Base-by-base conservation (phyloP, 2,113 vertebrate species). In the Himantopus leucocephalus region DNA sequence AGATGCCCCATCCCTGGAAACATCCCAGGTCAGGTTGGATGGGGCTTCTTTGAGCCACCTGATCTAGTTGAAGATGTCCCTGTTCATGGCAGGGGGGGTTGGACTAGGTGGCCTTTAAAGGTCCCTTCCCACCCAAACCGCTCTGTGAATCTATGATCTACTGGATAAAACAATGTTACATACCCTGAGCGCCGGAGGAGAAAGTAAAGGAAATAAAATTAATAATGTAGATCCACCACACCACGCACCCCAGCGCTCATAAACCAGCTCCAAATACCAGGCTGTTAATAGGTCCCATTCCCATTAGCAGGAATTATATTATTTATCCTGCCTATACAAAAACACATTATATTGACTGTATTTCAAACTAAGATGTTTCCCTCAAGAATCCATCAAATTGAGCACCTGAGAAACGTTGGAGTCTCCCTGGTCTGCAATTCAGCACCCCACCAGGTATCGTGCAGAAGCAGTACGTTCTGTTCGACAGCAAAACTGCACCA, bases 371-470 rank as follows among this genome's bases (percentile, higher is more conserved):
- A 75, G 39, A 19, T 30, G 4, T 67, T 50, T 58, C 62, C 30
- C 43, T 27, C 30, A 23, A 58, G 72, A n/a, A 76, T 30, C 62
- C 43, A 10, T n/a, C 62, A 15, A 41, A 39, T 1, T 3, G 14
- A 48, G 9, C n/a, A 48, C 41, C 23, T 3, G 72, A 67, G 62
- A 22, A 47, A 37, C 4, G 2, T 3, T 15, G 26, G 58, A 34
- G 50, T 27, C 50, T 34, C n/a, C 12, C 60, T 19, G 50, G 17
- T 23, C n/a, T 10, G 4, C 48, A 50, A 20, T 59, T 43, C 62
- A 50, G 30, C 43, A 12, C n/a, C 62, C 30, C 14, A 0, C 8
- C 53, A 30, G 62, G 72, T 24, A 56, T 18, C 4, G 1, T 0
- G 41, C 1, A 3, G 72, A 29, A 85, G n/a, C 8, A 22, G 43